Evolutionary conservation across 1,140 invertebrate genomes (phyloP).

Genomic region (Pseudomyrmex gracilis): DNA sequence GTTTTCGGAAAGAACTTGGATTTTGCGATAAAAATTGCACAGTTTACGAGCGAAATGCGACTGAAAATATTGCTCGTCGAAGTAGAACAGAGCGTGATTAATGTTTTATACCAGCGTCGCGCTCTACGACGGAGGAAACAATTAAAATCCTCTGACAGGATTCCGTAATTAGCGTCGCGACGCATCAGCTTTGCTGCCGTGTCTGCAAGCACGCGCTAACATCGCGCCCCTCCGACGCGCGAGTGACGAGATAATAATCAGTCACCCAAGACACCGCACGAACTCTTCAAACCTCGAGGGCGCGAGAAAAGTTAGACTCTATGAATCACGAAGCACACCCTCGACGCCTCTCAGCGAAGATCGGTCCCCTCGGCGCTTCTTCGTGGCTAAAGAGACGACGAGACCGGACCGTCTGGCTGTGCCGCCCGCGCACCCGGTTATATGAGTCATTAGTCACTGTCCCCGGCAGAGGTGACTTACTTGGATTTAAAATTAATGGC

Average conservation of each 20-base stretch:
- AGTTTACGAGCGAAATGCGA: neutral
- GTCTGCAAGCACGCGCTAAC: slow-evolving; percentile 33
- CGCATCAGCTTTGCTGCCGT: slow-evolving; percentile 35
- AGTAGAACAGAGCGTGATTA: neutral
- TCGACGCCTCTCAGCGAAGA: slow-evolving; percentile 58
- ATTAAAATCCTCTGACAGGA: slow-evolving; percentile 39
- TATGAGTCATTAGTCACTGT: slow-evolving; percentile 77
- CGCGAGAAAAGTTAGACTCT: slow-evolving; percentile 72
- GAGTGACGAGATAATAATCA: slow-evolving; percentile 65
- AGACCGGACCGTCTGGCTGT: slow-evolving; percentile 62
- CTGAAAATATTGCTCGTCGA: neutral
- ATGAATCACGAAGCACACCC: slow-evolving; percentile 73
- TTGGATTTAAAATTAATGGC: slow-evolving; percentile 78
- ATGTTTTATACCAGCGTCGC: neutral
- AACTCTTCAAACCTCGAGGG: slow-evolving; percentile 60
- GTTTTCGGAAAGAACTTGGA: neutral
- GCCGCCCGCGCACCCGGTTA: slow-evolving; percentile 62
- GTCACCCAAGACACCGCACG: slow-evolving; percentile 54
- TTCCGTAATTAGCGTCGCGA: slow-evolving; percentile 56
- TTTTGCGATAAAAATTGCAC: neutral
- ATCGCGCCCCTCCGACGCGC: slow-evolving; percentile 27
- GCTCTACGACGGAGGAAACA: neutral
- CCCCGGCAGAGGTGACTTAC: slow-evolving; percentile 73
- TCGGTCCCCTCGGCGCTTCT: slow-evolving; percentile 63
- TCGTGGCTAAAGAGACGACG: slow-evolving; percentile 68